Evolutionary conservation across 2,888 invertebrate species (phyloP), one percentile per base, ranked within the genome.

Genomic region (Dysmachus trigonus): DNA sequence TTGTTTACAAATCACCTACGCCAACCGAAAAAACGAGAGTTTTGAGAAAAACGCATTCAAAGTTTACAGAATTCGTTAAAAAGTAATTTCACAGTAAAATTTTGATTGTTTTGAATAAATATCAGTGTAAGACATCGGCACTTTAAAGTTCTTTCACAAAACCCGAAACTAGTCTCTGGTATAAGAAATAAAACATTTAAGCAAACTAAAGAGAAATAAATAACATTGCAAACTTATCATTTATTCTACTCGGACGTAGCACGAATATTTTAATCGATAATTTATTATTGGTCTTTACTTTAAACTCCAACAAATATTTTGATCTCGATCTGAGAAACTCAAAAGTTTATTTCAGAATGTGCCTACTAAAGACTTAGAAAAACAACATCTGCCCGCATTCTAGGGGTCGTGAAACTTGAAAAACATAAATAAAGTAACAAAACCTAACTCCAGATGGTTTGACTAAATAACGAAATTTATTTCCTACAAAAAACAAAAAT

Each of bases 381-480:
- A 41, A 38, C 38, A 38, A 10, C 38, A 38, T 38, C 2, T 38
- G 38, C 13, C 10, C 38, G 38, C 8, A 38, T 38, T 38, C 10
- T 0, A 8, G 38, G 10, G 10, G 10, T 2, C 38, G 8, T 38
- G 38, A 13, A 41, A 13, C 38, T 41, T 41, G 0, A 2, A 41
- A 41, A 41, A n/a, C n/a, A n/a, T n/a, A 41, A 41, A 13, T 13
- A 3, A 41, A 41, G 13, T 41, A 41, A 13, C 0, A 41, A 41
- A 41, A 41, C 13, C 15, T 41, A 41, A 41, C 38, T 13, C 38
- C 38, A 41, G 38, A 41, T 38, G 10, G 38, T 10, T 13, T 38
- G 10, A 1, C 38, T 10, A 81, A 51, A 51, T 47, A 81, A 81
- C 10, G n/a, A n/a, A 10, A 89, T 87, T 8, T n/a, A 15, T 7